Evolutionary conservation across 2,797 vertebrate species (phyloP), one percentile per base, ranked within the genome.

Genomic region (Pangasius sanitwongsei): DNA sequence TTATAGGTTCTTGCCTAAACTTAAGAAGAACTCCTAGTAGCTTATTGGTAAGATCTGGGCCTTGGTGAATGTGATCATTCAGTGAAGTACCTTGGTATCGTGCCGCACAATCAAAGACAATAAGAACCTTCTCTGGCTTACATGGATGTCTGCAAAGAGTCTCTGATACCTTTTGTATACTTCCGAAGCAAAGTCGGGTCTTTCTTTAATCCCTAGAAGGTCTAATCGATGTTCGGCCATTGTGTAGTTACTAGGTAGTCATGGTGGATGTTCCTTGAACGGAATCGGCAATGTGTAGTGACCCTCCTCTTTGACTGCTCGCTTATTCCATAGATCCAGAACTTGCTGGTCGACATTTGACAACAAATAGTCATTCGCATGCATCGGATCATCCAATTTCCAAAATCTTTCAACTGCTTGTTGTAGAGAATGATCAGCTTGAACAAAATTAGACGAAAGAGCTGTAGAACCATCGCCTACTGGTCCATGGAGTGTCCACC

Each of bases 371-470:
- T 41, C 5, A 8, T 72, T 72, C 37, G 41, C 13, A 28, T 87
- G 63, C 31, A 82, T 28, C 53, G 63, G 63, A 44, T 87, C 44
- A 82, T 82, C 86, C 44, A 82, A 18, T 57, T 82, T 87, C 86
- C 86, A 87, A 37, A 87, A 67, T 67, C 44, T 83, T 83, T 83
- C 67, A 81, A 87, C 78, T 57, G 86, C 77, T 83, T 87, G 87
- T 83, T 87, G 86, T 83, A 87, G 16, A 87, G 65, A 87, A 28
- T 72, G 13, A 31, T 83, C 87, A 83, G 65, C 11, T 83, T 70
- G 50, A 41, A 87, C 59, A 15, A 82, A 59, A 87, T 69, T 87
- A 8, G 86, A 31, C 4, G 15, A 74, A 7, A 83, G 2, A 34
- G 18, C 1, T 83, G 67, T 83, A 48, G 80, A 74, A 59, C 80